A percentile compares a stretch with the other conserved stretches of the same genome.
These are phyloP conservation scores for Castor canadensis DNA, from an alignment of 2,113 vertebrate genomes.

Conservation along the genomic window DNA sequence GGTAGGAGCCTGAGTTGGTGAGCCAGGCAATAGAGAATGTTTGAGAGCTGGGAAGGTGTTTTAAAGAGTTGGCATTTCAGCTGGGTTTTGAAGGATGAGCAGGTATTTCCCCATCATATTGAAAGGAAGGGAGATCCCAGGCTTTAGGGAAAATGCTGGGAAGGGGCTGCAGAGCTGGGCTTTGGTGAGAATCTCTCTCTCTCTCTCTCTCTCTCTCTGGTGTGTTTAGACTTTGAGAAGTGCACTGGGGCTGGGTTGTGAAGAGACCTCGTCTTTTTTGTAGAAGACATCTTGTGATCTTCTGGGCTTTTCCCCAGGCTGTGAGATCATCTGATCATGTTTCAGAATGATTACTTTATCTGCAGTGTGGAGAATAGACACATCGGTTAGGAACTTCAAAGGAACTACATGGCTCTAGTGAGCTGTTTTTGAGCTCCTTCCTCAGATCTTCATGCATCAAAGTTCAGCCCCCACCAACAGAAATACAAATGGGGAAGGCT, in stretches of 20 bases:
- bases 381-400: not conserved
- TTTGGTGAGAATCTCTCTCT: not conserved
- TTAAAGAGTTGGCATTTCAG: no score
- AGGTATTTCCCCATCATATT: not conserved
- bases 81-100: not conserved
- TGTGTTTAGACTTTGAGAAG: not conserved
- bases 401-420: not conserved
- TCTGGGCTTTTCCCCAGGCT: not conserved
- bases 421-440: not conserved
- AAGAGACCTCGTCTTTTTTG: not conserved
- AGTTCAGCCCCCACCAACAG: not conserved
- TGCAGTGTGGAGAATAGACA: not conserved
- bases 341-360: not conserved
- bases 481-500: not conserved
- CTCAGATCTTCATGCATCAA: not conserved
- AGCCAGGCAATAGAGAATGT: not conserved
- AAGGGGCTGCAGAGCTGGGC: not conserved
- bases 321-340: not conserved
- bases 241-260: not conserved
- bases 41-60: not conserved
- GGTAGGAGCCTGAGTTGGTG: not conserved
- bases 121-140: not conserved
- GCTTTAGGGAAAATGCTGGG: not conserved
- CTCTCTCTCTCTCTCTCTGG: no score
- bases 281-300: not conserved